A percentile compares a stretch with the other conserved stretches of the same genome.
These are phyloP conservation scores for Aporrectodea caliginosa DNA, from an alignment of 1,140 invertebrate species.

Conservation along the genomic window DNA sequence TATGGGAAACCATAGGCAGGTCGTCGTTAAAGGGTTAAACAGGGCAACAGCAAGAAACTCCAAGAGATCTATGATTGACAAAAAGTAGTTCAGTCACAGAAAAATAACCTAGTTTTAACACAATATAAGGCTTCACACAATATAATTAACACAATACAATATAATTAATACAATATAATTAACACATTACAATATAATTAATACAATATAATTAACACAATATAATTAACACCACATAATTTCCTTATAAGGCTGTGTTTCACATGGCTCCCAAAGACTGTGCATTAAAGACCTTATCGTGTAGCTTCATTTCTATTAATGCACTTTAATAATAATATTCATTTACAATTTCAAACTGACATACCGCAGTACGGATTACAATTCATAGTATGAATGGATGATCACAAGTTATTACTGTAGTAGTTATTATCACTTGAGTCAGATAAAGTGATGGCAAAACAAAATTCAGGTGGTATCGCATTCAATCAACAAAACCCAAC, in stretches of 20 bases:
- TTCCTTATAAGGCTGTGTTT: not conserved
- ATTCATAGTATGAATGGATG: not conserved
- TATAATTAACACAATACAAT: too few relatives aligned
- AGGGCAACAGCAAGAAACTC: too few relatives aligned
- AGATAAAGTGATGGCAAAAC: not conserved
- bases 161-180: too few relatives aligned
- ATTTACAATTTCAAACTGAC: not conserved
- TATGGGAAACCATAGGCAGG: too few relatives aligned
- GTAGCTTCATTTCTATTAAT: too few relatives aligned
- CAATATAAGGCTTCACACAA: too few relatives aligned
- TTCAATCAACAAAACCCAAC: not conserved
- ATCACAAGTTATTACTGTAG: not conserved
- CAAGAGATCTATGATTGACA: too few relatives aligned
- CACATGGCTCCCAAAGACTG: not conserved
- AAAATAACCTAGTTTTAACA: too few relatives aligned
- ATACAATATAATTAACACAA: slow-evolving; percentile 19
- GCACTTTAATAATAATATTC: not conserved
- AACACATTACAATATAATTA: not conserved
- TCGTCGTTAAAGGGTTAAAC: too few relatives aligned
- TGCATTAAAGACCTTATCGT: too few relatives aligned
- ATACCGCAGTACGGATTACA: not conserved
- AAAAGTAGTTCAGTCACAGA: too few relatives aligned
- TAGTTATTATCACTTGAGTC: not conserved
- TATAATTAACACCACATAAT: slow-evolving; percentile 24
- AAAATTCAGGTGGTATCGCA: not conserved